A percentile compares a stretch with the other conserved stretches of the same genome.
Evolutionary conservation across 2,113 vertebrate genomes (phyloP).

Genomic region (Scortum barcoo): DNA sequence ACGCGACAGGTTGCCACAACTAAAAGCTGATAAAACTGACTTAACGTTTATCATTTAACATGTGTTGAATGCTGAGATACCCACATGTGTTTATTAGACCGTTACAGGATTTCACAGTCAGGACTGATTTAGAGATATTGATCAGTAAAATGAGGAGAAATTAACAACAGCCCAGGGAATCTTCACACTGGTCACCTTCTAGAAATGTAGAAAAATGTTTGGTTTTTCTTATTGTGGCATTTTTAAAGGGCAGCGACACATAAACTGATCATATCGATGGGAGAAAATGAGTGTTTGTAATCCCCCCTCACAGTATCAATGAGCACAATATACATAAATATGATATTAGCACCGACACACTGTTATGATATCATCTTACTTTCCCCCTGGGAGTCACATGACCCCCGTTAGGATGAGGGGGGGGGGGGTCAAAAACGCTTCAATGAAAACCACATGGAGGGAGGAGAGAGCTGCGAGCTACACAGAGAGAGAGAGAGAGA

Average conservation of each 20-base stretch:
- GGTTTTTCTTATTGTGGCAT: background rate
- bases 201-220: background rate
- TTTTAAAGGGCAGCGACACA: background rate
- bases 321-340: constrained; percentile 22
- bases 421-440: constrained; percentile 71
- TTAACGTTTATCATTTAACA: no score
- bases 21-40: no score
- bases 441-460: constrained; percentile 83
- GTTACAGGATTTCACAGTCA: background rate
- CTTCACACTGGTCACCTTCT: background rate
- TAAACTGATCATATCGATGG: background rate
- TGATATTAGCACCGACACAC: constrained; percentile 49
- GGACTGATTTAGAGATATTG: background rate
- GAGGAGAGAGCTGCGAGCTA: constrained; percentile 62
- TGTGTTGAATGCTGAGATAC: no score
- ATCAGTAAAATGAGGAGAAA: background rate
- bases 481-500: no score
- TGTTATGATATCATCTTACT: constrained; percentile 78
- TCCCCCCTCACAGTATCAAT: constrained; percentile 6
- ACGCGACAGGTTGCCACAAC: no score
- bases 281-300: background rate
- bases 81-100: no score
- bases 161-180: background rate
- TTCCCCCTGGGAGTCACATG: constrained; percentile 79
- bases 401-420: constrained; percentile 50